A percentile compares a stretch with the other conserved stretches of the same genome.
Conservation (phyloP, 2,113 vertebrate species). For the Cephalopholis sonnerati region DNA sequence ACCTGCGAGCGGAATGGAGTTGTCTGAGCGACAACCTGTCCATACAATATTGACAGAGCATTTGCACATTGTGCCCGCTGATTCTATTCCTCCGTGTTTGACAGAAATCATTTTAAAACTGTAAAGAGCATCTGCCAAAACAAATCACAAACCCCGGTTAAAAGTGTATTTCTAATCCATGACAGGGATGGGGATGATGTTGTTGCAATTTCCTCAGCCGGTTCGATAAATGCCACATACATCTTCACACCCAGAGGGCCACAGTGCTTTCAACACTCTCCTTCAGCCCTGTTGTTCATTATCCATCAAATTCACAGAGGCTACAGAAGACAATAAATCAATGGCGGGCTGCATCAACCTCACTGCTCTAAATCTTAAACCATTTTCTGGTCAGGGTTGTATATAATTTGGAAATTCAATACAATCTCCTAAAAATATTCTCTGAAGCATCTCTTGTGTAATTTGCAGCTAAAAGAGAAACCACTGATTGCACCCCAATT, state of each 20-base stretch:
- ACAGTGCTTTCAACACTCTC: constrained; percentile 28
- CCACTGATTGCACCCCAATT: neutral
- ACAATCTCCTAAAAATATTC: neutral
- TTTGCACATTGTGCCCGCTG: constrained; percentile 8
- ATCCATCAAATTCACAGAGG: constrained; percentile 51
- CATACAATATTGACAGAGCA: constrained; percentile 23
- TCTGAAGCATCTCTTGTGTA: neutral
- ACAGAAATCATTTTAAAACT: constrained; percentile 32
- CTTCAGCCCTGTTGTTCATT: neutral
- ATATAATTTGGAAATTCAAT: constrained; percentile 33
- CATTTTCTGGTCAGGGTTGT: constrained; percentile 19
- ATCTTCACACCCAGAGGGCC: constrained; percentile 9
- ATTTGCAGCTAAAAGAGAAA: constrained; percentile 7
- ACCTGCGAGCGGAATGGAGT: constrained; percentile 26
- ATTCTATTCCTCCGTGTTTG: constrained; percentile 44
- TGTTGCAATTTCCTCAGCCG: constrained; percentile 24
- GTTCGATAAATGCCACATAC: constrained; percentile 39
- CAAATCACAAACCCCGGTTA: constrained; percentile 36
- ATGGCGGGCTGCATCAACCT: neutral
- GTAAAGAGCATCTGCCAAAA: constrained; percentile 43
- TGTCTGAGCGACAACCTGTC: constrained; percentile 14
- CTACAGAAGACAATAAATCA: constrained; percentile 28
- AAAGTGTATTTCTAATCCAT: constrained; percentile 21
- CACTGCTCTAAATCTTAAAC: constrained; percentile 12
- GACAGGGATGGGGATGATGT: constrained; percentile 36